Evolutionary conservation across 2,797 vertebrate species (phyloP).

Genomic region (Tokudaia muenninki): DNA sequence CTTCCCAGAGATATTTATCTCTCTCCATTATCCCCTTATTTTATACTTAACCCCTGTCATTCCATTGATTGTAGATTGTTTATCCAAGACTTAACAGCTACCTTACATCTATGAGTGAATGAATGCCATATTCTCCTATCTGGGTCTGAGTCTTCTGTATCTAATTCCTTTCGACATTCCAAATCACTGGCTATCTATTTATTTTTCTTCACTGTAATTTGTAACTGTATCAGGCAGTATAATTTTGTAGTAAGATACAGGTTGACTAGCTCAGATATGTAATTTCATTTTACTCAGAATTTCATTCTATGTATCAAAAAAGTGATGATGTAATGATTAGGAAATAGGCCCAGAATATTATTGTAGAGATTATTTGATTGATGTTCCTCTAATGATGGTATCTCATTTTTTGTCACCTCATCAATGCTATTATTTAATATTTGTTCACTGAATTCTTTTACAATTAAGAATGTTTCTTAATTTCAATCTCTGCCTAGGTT

Average conservation of each 20-base stretch:
- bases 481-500: background rate
- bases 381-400: background rate
- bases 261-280: background rate
- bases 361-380: background rate
- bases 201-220: background rate
- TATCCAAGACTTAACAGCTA: background rate
- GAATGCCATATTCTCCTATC: background rate
- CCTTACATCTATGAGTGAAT: background rate
- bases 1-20: background rate
- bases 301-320: background rate
- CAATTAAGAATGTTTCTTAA: background rate
- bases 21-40: background rate
- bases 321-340: background rate
- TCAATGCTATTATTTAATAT: background rate
- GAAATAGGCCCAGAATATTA: background rate
- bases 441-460: background rate
- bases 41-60: background rate
- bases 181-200: background rate
- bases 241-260: background rate
- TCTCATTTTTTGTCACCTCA: background rate
- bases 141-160: background rate
- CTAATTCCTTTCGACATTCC: background rate
- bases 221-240: background rate
- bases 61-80: background rate
- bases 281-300: conserved; percentile 13